Conservation (phyloP, 2,113 vertebrate genomes). For the Ammodytes marinus region DNA sequence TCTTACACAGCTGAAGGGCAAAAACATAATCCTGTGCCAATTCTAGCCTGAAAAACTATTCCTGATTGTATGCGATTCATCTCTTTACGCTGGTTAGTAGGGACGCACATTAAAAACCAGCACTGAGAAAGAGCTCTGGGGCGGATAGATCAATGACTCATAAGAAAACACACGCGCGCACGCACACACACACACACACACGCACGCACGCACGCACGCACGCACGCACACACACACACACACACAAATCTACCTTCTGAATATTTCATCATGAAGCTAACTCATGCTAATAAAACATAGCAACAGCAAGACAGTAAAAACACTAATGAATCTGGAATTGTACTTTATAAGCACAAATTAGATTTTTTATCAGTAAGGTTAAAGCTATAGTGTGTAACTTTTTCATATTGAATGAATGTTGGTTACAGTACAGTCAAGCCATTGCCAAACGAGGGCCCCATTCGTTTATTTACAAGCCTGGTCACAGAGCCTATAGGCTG, state of each 20-base stretch:
- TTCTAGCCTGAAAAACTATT: slow-evolving; percentile 34
- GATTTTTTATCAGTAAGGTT: too few species aligned
- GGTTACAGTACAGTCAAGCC: too few species aligned
- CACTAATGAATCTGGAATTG: too few species aligned
- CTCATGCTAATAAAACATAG: slow-evolving; percentile 7
- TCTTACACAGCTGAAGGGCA: slow-evolving; percentile 55
- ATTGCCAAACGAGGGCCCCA: too few species aligned
- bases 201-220: not conserved
- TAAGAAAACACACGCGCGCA: too few species aligned
- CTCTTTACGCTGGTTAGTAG: slow-evolving; percentile 9
- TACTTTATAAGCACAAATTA: too few species aligned
- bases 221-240: not conserved
- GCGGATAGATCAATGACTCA: slow-evolving; percentile 31
- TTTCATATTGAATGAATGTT: too few species aligned
- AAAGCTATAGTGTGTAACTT: too few species aligned
- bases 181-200: too few species aligned
- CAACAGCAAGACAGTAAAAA: too few species aligned
- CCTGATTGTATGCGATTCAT: slow-evolving; percentile 38
- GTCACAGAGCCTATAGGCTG: too few species aligned
- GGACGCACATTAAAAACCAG: slow-evolving; percentile 25
- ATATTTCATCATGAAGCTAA: slow-evolving; percentile 54
- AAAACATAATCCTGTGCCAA: slow-evolving; percentile 48
- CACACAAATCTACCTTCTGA: slow-evolving; percentile 33
- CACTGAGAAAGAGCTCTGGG: slow-evolving; percentile 16
- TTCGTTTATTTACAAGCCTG: too few species aligned